Percentiles rank a stretch among this genome's conserved stretches.
phyloP scores from a whole-genome alignment of 2,113 vertebrate genomes.

The Ranitomeya variabilis region DNA sequence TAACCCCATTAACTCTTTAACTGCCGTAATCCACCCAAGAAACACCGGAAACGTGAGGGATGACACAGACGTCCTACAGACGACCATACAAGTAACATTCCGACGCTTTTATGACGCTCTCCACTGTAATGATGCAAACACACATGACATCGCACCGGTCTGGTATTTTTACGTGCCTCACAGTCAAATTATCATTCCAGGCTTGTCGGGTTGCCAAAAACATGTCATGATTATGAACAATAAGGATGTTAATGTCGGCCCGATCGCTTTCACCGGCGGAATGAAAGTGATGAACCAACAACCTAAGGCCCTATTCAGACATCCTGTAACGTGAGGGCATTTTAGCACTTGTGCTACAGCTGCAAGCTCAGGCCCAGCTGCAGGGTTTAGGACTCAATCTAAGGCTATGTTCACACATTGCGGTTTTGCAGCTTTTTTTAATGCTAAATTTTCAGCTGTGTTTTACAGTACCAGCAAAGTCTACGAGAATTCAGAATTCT shows the following conservation, averaged over 20 bases:
- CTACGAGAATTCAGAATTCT: too few relatives aligned
- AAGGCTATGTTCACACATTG: too few relatives aligned
- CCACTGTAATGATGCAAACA: not conserved
- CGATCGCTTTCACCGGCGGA: not conserved
- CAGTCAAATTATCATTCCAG: not conserved
- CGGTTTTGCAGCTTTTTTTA: too few relatives aligned
- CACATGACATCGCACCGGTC: not conserved
- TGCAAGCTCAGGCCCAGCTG: too few relatives aligned
- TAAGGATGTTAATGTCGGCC: not conserved
- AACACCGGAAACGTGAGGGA: not conserved
- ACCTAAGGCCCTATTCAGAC: too few relatives aligned
- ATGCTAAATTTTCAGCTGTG: too few relatives aligned
- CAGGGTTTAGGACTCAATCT: too few relatives aligned
- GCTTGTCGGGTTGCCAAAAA: not conserved
- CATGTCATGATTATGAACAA: not conserved
- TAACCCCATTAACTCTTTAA: conserved; percentile 40
- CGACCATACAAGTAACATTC: not conserved
- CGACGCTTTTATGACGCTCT: not conserved
- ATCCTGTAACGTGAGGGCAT: not conserved
- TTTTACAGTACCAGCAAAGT: too few relatives aligned
- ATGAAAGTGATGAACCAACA: not conserved
- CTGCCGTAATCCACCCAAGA: conserved; percentile 4
- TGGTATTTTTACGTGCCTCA: not conserved
- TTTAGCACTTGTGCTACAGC: too few relatives aligned
- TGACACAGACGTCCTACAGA: not conserved